Base-by-base conservation (phyloP, 2,797 vertebrate species). In the Aulostomus chinensis region DNA sequence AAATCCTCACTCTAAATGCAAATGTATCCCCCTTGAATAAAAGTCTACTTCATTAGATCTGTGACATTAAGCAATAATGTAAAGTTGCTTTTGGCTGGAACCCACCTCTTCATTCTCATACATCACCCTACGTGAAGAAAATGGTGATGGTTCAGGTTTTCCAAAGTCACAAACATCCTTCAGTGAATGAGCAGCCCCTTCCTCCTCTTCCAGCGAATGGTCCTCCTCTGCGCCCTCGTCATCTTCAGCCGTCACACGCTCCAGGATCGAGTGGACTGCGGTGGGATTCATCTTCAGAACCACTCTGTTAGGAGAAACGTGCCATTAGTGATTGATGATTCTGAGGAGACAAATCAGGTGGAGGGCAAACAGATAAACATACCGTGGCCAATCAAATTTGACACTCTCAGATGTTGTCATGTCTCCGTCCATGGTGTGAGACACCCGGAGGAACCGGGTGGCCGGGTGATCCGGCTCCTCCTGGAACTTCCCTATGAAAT, bases 61-160 rank as follows among this genome's bases (percentile, higher is more conserved):
- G 20, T 21, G 6, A 21, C 20, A 3, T 21, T 6, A 21, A 21
- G 20, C 3, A 21, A 21, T 21, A 21, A n/a, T n/a, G n/a, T n/a
- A n/a, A n/a, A n/a, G n/a, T n/a, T n/a, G n/a, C n/a, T n/a, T n/a
- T n/a, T n/a, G n/a, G n/a, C n/a, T 8, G 2, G 4, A 2, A 47
- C 76, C 18, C 57, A 99, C 97, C 94, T 99, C 97, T 71, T 99
- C 97, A 48, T 98, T 99, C 73, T 99, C 97, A 86, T 98, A 99
- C 97, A 99, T 98, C 29, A 99, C 96, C 76, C 95, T 91, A 8
- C 97, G 93, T 30, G 97, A 99, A 11, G 97, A 99, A 85, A 99
- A 99, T 11, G 97, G 97, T 0, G 97, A 99, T 0, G 97, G 97
- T 14, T 97, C 94, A 16, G 95, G 93, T 83, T 95, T 95, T 70